A percentile compares a stretch with the other conserved stretches of the same genome.
phyloP scores from a whole-genome alignment of 1,140 invertebrate genomes.

The Contarinia nasturtii region DNA sequence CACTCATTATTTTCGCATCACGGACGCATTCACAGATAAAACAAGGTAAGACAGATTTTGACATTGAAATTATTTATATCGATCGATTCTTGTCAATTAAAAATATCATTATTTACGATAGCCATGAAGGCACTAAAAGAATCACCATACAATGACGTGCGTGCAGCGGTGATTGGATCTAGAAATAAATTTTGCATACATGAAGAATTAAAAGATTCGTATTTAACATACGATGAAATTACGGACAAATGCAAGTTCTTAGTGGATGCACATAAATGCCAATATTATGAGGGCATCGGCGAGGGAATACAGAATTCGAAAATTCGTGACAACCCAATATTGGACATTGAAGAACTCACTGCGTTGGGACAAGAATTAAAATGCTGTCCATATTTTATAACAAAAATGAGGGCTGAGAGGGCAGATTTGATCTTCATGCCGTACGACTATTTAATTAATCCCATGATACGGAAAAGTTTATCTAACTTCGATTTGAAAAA shows the following conservation, averaged over 20 bases:
- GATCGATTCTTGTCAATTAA: no score
- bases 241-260: conserved; percentile 68
- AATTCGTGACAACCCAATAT: conserved; percentile 43
- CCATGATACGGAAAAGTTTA: conserved; percentile 53
- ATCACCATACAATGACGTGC: conserved; percentile 63
- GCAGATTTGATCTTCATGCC: conserved; percentile 96
- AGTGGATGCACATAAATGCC: conserved; percentile 55
- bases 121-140: conserved; percentile 83
- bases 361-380: conserved; percentile 63
- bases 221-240: conserved; percentile 55
- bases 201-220: conserved; percentile 73
- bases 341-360: conserved; percentile 94
- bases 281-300: conserved; percentile 61
- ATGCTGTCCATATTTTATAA: conserved; percentile 90
- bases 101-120: no score
- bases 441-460: conserved; percentile 95
- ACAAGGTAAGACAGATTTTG: no score
- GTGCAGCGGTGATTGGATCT: conserved; percentile 73
- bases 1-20: conserved; percentile 89
- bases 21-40: conserved; percentile 90
- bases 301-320: conserved; percentile 47
- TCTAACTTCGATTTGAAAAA: conserved; percentile 50
- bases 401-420: conserved; percentile 60
- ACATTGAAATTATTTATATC: no score
- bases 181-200: conserved; percentile 93